Evolutionary conservation across 92 coral and sea anemone species (phyloP).

Genomic region (Epizoanthus ramosus): DNA sequence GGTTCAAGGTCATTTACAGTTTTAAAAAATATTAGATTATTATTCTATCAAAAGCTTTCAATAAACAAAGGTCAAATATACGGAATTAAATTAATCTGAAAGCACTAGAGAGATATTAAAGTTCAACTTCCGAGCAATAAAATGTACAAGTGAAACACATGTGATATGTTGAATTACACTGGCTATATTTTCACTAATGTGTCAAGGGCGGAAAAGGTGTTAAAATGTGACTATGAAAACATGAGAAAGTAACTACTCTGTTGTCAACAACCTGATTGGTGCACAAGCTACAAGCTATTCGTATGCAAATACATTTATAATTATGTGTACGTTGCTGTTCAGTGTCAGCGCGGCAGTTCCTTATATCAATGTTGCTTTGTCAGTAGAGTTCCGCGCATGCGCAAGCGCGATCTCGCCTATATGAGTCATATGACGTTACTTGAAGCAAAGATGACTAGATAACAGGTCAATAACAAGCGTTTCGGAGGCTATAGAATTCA

Average conservation of each 20-base stretch:
- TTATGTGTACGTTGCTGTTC: too few relatives aligned
- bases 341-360: too few relatives aligned
- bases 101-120: background rate
- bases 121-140: background rate
- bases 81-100: background rate
- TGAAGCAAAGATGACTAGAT: too few relatives aligned
- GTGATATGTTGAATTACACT: background rate
- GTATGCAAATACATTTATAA: too few relatives aligned
- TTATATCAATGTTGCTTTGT: too few relatives aligned
- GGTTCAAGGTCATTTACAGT: background rate
- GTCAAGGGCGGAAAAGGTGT: slow-evolving; percentile 13
- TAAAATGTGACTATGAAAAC: slow-evolving; percentile 6
- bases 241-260: background rate
- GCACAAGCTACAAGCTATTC: too few relatives aligned
- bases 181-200: background rate
- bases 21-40: background rate
- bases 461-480: too few relatives aligned
- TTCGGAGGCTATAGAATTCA: too few relatives aligned
- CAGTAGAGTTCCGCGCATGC: too few relatives aligned
- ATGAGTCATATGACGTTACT: too few relatives aligned
- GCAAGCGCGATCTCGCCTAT: too few relatives aligned
- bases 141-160: background rate
- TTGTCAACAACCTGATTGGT: slow-evolving; percentile 12
- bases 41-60: slow-evolving; percentile 1
- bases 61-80: slow-evolving; percentile 18